Conservation (phyloP, 2,888 invertebrate species). For the Cryptus armator region DNA sequence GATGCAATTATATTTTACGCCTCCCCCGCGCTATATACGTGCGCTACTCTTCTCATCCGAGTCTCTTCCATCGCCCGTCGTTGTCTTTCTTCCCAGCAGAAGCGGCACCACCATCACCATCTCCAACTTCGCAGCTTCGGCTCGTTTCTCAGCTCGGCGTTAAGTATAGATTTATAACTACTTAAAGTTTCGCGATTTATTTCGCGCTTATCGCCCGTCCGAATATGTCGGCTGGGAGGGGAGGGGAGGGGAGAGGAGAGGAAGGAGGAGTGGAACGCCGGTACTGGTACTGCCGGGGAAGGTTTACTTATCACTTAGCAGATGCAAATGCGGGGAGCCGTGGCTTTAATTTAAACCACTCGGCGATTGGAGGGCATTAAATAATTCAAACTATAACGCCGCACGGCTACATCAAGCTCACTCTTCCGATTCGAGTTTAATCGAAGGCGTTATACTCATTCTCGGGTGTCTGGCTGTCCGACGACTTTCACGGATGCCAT, state of each 20-base stretch:
- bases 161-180: constrained; percentile 85
- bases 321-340: constrained; percentile 81
- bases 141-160: constrained; percentile 73
- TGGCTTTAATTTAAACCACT: constrained; percentile 78
- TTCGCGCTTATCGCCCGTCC: constrained; percentile 84
- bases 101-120: constrained; percentile 50
- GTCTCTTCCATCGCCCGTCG: constrained; percentile 62
- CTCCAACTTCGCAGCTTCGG: constrained; percentile 49
- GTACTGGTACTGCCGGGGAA: constrained; percentile 35
- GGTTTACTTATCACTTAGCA: constrained; percentile 85
- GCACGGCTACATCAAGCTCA: not conserved
- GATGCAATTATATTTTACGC: constrained; percentile 85
- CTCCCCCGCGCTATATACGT: constrained; percentile 75
- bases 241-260: constrained; percentile 4
- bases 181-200: constrained; percentile 85
- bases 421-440: constrained; percentile 12
- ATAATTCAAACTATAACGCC: constrained; percentile 27
- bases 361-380: constrained; percentile 72
- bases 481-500: not conserved
- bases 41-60: constrained; percentile 65
- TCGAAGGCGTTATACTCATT: constrained; percentile 3
- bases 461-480: not conserved
- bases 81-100: constrained; percentile 66
- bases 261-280: constrained; percentile 28
- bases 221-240: constrained; percentile 80